These are phyloP conservation scores for Enteromius paludinosus DNA, from an alignment of 2,797 vertebrate genomes.

Conservation along the genomic window DNA sequence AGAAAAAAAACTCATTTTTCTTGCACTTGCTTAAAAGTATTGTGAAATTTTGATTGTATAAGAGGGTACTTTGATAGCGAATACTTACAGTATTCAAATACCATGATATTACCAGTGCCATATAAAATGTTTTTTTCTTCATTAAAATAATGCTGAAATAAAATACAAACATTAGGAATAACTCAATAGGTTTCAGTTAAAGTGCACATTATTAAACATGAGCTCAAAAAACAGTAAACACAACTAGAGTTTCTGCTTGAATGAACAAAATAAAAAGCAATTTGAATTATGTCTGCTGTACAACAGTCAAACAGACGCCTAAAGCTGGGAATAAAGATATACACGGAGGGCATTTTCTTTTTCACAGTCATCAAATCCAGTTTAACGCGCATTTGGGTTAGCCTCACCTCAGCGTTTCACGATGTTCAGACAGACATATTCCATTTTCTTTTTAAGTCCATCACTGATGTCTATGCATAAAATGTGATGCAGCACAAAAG, in stretches of 20 bases:
- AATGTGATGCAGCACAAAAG: constrained; percentile 73
- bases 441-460: constrained; percentile 27
- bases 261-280: constrained; percentile 74
- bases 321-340: constrained; percentile 11
- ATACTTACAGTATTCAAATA: background rate
- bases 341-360: constrained; percentile 27
- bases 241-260: constrained; percentile 74
- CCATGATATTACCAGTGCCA: background rate
- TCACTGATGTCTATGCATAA: constrained; percentile 43
- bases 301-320: constrained; percentile 55
- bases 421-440: constrained; percentile 5
- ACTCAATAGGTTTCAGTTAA: constrained; percentile 79
- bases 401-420: constrained; percentile 13
- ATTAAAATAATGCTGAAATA: background rate
- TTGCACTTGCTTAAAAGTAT: background rate
- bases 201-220: constrained; percentile 78
- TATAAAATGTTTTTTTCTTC: background rate
- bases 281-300: constrained; percentile 65
- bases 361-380: constrained; percentile 41
- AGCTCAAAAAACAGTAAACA: constrained; percentile 75
- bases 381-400: constrained; percentile 18
- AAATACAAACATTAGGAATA: constrained; percentile 53
- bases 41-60: background rate
- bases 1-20: background rate
- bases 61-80: background rate